phyloP scores from a whole-genome alignment of 2,888 invertebrate species.

The Orthonevra nobilis region DNA sequence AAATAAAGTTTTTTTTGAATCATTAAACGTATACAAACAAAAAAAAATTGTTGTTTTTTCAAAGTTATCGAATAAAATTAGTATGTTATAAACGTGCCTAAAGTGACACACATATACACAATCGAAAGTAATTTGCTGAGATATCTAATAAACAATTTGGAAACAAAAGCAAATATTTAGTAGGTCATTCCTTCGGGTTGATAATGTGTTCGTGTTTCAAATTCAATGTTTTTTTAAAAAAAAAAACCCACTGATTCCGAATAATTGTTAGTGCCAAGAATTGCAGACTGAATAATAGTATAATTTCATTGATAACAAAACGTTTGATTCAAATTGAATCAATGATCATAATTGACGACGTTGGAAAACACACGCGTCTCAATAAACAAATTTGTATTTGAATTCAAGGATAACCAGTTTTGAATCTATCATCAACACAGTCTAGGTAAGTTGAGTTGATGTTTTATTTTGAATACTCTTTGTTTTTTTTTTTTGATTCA shows the following conservation, averaged over 20 bases:
- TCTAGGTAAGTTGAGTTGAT: no score
- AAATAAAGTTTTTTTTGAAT: constrained; percentile 6
- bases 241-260: background rate
- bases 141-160: constrained; percentile 1
- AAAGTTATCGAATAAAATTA: constrained; percentile 14
- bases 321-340: constrained; percentile 38
- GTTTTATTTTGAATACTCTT: no score
- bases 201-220: background rate
- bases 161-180: background rate
- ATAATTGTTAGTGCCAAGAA: constrained; percentile 28
- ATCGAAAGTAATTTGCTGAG: constrained; percentile 26
- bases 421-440: no score
- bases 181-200: background rate
- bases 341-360: constrained; percentile 4
- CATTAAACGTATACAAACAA: constrained; percentile 15
- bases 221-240: background rate
- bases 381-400: background rate
- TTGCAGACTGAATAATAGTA: constrained; percentile 3
- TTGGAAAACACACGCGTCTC: background rate
- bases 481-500: no score
- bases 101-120: no score
- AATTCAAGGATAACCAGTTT: no score
- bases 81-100: constrained; percentile 60
- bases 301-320: constrained; percentile 17
- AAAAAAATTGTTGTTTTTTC: no score